Base-by-base conservation (phyloP, 2,797 vertebrate genomes). In the Pangasius macronema region DNA sequence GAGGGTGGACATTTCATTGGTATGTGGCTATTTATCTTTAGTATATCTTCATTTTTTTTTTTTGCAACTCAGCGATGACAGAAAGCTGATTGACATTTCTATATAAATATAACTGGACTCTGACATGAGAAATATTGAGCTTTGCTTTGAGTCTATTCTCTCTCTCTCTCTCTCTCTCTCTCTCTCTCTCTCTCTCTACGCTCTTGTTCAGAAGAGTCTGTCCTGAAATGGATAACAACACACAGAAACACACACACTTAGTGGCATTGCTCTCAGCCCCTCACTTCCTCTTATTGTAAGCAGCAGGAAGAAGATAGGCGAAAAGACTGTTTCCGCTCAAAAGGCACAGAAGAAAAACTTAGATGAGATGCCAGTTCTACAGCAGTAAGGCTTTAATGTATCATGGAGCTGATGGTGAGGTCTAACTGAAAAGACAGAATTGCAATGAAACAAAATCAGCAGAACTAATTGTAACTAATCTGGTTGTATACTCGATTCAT, bases 261-360 rank as follows among this genome's bases (percentile, higher is more conserved):
- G 87, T 89, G 86, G 24, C 85, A 85, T 68, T 84, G 85, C 79
- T 79, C 75, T 85, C 70, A 88, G 46, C 82, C 55, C 87, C 75
- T 87, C 84, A 91, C 92, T 90, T 94, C 93, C 92, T 85, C 63
- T 91, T 89, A 91, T 90, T 92, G 91, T 93, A 85, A 89, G 88
- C 87, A 86, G 36, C 84, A 92, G 92, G 93, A 93, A 92, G 88
- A 86, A 88, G 88, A 91, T 92, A 87, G 89, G 90, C 86, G 91
- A 83, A 83, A 49, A 82, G 39, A 65, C 14, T 2, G 65, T 87
- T 89, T 90, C 88, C 76, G 72, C n/a, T 84, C 11, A 16, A 73
- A 87, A 59, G 24, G 14, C 72, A 68, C 59, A 81, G 55, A 46
- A 80, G 20, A 57, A 81, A 68, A 81, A 68, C 30, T n/a, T 14